Percentiles rank a stretch among this genome's conserved stretches.
Evolutionary conservation across 2,888 invertebrate species (phyloP).

Genomic region (Scaptomyza reducta): DNA sequence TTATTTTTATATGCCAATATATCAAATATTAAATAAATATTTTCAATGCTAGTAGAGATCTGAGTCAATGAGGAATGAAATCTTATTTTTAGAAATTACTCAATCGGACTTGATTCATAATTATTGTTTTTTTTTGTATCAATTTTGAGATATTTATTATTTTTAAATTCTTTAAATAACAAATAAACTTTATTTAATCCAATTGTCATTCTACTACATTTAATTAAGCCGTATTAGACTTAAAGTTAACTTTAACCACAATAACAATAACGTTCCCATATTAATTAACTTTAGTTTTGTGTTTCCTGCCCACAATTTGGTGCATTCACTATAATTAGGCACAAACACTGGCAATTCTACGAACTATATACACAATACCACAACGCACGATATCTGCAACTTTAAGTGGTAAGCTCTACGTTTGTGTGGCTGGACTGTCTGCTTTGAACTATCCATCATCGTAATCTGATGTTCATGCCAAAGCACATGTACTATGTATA

Average conservation of each 20-base stretch:
- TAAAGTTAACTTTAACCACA: not conserved
- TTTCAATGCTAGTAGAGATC: too few species aligned
- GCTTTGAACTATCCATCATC: slow-evolving; percentile 31
- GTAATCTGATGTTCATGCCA: slow-evolving; percentile 25
- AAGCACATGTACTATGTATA: not conserved
- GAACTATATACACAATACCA: not conserved
- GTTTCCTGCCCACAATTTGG: not conserved
- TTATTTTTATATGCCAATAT: not conserved
- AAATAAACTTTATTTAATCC: too few species aligned
- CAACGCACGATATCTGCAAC: not conserved
- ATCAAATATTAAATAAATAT: too few species aligned
- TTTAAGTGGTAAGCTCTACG: not conserved
- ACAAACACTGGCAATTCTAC: not conserved
- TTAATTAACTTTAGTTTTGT: not conserved
- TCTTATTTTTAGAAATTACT: too few species aligned
- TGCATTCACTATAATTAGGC: not conserved
- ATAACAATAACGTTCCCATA: not conserved
- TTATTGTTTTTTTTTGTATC: too few species aligned
- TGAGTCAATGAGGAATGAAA: too few species aligned
- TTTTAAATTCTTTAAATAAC: too few species aligned
- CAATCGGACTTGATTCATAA: too few species aligned
- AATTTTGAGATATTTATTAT: too few species aligned
- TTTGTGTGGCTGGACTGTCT: not conserved
- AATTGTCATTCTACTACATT: too few species aligned
- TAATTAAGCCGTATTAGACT: not conserved